Conservation (phyloP, 2,113 vertebrate species). For the Oncorhynchus kisutch region DNA sequence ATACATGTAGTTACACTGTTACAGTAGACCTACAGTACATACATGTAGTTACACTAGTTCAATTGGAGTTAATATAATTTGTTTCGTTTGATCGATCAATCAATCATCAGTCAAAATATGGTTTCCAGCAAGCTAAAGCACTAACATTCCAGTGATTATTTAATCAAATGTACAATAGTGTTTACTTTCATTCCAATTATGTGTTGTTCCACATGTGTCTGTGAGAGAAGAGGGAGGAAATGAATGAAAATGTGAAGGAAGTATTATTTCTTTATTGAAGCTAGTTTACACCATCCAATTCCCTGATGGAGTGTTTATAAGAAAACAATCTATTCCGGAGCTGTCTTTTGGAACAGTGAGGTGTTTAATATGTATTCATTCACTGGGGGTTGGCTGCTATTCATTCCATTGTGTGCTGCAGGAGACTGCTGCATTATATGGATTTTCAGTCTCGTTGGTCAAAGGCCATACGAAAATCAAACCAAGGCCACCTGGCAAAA, state of each 20-base stretch:
- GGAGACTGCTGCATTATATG: constrained; percentile 57
- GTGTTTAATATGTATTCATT: constrained; percentile 62
- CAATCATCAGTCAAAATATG: no score
- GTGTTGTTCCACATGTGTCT: constrained; percentile 4
- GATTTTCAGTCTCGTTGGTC: constrained; percentile 66
- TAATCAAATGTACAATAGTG: no score
- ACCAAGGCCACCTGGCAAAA: constrained; percentile 32
- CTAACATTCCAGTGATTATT: no score
- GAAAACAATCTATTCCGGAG: constrained; percentile 25
- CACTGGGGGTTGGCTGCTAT: constrained; percentile 58
- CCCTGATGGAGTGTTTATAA: constrained; percentile 48
- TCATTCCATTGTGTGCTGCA: constrained; percentile 60
- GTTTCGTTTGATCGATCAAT: no score
- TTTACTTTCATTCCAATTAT: constrained; percentile 17
- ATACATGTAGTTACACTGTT: no score
- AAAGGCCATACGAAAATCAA: constrained; percentile 58
- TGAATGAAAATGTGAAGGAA: constrained; percentile 35
- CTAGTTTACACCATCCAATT: constrained; percentile 48
- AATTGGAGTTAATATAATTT: no score
- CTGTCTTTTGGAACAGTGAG: constrained; percentile 54
- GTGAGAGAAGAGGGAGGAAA: constrained; percentile 13
- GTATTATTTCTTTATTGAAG: constrained; percentile 33
- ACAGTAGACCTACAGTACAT: no score
- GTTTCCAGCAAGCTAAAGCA: no score
- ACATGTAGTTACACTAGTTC: no score